Percentiles rank a stretch among this genome's conserved stretches.
phyloP scores from a whole-genome alignment of 2,888 invertebrate genomes.

The Phoronis australis region DNA sequence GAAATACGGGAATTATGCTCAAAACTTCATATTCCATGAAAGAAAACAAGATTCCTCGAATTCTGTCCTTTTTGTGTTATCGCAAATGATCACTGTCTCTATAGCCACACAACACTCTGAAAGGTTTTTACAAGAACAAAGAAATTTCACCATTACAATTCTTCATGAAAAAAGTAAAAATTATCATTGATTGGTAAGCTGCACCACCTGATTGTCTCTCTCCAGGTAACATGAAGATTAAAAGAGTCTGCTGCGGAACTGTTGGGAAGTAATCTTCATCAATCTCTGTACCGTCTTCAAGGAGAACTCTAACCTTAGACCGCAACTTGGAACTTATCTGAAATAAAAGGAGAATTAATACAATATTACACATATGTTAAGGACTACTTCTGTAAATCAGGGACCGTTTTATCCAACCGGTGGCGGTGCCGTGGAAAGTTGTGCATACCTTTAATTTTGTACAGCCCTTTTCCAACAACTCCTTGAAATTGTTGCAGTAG shows the following conservation, averaged over 20 bases:
- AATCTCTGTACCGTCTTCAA: conserved; percentile 37
- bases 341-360: conserved; percentile 7
- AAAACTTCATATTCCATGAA: no score
- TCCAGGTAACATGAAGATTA: conserved; percentile 31
- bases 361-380: not conserved
- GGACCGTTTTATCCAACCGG: not conserved
- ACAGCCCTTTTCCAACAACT: conserved; percentile 31
- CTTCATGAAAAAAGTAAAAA: no score
- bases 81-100: no score
- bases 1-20: no score
- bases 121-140: no score
- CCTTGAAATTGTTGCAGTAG: conserved; percentile 29
- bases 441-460: conserved; percentile 28
- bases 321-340: conserved; percentile 22
- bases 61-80: no score
- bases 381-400: not conserved
- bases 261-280: conserved; percentile 36
- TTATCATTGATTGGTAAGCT: not conserved
- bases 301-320: conserved; percentile 26
- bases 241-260: conserved; percentile 34
- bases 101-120: no score
- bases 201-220: conserved; percentile 34
- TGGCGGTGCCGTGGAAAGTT: not conserved
- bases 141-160: no score
- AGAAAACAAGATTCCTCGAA: no score